Conservation (phyloP, 2,797 vertebrate species). For the Lateolabrax maculatus region DNA sequence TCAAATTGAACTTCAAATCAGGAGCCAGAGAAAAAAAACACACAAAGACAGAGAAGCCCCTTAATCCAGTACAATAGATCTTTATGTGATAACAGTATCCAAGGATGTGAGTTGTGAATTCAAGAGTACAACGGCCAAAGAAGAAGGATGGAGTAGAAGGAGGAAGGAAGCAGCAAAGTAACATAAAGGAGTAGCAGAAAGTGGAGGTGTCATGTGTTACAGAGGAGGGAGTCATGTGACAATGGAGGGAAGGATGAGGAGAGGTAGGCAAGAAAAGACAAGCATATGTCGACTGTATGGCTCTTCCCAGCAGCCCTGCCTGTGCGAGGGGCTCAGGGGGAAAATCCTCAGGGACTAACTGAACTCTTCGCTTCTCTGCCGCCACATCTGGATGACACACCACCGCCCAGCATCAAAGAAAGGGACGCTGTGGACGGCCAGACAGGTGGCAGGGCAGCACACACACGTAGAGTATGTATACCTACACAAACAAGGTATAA, state of each 20-base stretch:
- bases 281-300: constrained; percentile 29
- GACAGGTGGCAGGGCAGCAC: constrained; percentile 51
- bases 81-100: constrained; percentile 24
- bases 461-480: constrained; percentile 15
- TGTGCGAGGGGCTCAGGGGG: constrained; percentile 49
- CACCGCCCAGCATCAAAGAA: constrained; percentile 64
- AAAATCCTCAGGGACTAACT: constrained; percentile 66
- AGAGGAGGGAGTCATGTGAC: not conserved
- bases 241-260: constrained; percentile 1
- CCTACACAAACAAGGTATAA: not conserved
- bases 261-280: constrained; percentile 18
- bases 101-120: constrained; percentile 20
- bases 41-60: not conserved
- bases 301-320: constrained; percentile 28
- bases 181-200: constrained; percentile 8
- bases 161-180: constrained; percentile 2
- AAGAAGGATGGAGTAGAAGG: not conserved
- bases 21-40: not conserved
- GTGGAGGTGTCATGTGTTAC: not conserved
- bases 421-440: constrained; percentile 20
- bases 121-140: not conserved
- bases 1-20: constrained; percentile 10
- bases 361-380: constrained; percentile 67
- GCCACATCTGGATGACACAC: constrained; percentile 78
- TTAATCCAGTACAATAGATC: constrained; percentile 8